Conservation (phyloP, 2,888 invertebrate species). For the Eledone cirrhosa region DNA sequence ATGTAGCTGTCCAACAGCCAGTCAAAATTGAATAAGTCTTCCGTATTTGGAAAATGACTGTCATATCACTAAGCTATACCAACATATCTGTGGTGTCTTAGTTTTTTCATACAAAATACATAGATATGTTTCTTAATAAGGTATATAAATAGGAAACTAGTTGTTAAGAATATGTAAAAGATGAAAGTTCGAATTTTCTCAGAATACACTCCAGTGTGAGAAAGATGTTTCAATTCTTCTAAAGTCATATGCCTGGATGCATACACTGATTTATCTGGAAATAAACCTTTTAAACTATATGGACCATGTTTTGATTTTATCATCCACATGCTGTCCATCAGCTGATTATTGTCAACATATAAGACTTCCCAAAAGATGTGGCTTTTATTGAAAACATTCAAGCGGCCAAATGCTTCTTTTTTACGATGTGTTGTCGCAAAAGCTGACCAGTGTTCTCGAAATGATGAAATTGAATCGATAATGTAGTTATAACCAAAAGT, state of each 20-base stretch:
- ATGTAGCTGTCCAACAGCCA: too few species aligned
- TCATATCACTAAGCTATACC: too few species aligned
- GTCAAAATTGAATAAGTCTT: too few species aligned
- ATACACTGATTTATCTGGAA: not conserved
- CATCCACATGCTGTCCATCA: constrained; percentile 49
- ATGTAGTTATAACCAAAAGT: constrained; percentile 50
- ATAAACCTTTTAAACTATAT: constrained; percentile 33
- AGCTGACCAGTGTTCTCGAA: constrained; percentile 51
- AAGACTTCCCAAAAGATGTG: constrained; percentile 54
- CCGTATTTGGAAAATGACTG: too few species aligned
- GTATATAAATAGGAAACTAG: too few species aligned
- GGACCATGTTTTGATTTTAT: constrained; percentile 51
- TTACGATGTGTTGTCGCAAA: constrained; percentile 43
- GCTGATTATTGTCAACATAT: constrained; percentile 47
- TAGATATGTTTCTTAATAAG: too few species aligned
- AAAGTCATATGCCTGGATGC: constrained; percentile 4
- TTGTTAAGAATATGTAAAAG: not conserved
- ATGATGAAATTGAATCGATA: constrained; percentile 40
- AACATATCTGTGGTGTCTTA: too few species aligned
- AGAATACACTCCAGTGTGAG: not conserved
- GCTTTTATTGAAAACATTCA: constrained; percentile 48
- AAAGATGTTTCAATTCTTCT: not conserved
- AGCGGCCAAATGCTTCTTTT: constrained; percentile 49
- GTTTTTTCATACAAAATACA: too few species aligned
- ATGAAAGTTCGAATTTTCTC: not conserved